Evolutionary conservation across 2,888 invertebrate species (phyloP).

Genomic region (Gnatocerus cornutus): DNA sequence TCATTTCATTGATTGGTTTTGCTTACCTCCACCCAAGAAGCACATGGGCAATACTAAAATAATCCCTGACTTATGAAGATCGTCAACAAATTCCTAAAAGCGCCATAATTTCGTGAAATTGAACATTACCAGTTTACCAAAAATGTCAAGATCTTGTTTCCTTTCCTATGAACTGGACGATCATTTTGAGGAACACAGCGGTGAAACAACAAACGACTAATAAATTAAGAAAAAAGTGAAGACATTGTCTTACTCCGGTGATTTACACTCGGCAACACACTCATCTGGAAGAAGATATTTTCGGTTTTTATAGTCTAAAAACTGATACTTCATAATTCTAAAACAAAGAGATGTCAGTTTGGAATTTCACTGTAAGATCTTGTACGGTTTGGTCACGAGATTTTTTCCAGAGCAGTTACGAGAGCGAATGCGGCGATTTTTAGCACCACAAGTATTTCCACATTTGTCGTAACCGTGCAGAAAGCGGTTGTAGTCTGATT

Average conservation of each 20-base stretch:
- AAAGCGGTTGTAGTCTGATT: constrained; percentile 17
- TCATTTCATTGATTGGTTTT: no score
- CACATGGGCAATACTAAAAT: background rate
- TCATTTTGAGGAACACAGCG: constrained; percentile 12
- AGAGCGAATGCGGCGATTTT: background rate
- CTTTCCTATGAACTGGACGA: background rate
- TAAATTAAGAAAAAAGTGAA: background rate
- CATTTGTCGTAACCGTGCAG: constrained; percentile 23
- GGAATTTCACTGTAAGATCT: background rate
- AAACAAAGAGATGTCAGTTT: background rate
- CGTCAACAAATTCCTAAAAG: background rate
- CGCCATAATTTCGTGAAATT: background rate
- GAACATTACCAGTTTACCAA: constrained; percentile 1
- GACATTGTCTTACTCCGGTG: constrained; percentile 1
- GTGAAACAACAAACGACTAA: constrained; percentile 18
- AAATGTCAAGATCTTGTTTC: constrained; percentile 11
- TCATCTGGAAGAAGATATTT: constrained; percentile 1
- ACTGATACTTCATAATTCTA: constrained; percentile 15
- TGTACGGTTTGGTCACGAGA: constrained; percentile 9
- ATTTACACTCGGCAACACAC: constrained; percentile 7
- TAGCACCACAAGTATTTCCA: constrained; percentile 16
- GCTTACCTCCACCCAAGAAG: background rate
- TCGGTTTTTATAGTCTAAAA: background rate
- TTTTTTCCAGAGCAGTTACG: constrained; percentile 26
- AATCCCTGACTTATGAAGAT: background rate